Evolutionary conservation across 2,888 invertebrate species (phyloP).

Genomic region (Ophion ellenae): DNA sequence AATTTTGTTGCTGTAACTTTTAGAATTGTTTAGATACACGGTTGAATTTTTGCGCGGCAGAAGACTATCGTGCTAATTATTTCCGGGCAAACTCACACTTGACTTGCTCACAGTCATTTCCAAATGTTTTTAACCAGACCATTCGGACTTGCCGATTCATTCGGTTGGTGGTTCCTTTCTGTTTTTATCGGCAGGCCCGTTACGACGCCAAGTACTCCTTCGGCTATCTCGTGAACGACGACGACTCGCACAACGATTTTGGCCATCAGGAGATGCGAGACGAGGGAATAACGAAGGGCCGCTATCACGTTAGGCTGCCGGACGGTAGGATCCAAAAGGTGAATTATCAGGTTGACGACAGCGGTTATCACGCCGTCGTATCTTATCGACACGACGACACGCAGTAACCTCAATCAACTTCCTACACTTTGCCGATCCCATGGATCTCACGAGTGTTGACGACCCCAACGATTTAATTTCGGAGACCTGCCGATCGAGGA

Average conservation of each 20-base stretch:
- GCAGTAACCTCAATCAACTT: background rate
- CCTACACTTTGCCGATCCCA: background rate
- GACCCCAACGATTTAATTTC: background rate
- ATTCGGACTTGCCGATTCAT: background rate
- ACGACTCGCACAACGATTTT: slow-evolving; percentile 89
- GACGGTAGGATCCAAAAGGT: slow-evolving; percentile 92
- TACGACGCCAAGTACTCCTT: slow-evolving; percentile 85
- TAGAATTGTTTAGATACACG: no score
- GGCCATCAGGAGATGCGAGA: slow-evolving; percentile 90
- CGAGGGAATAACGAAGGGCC: slow-evolving; percentile 89
- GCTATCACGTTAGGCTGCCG: slow-evolving; percentile 91
- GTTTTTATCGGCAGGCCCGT: slow-evolving; percentile 81
- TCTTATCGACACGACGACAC: slow-evolving; percentile 84
- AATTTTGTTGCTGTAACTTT: no score
- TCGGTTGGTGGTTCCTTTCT: background rate
- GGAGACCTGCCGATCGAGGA: background rate
- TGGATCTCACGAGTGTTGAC: background rate
- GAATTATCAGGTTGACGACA: slow-evolving; percentile 90
- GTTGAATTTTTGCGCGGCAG: no score
- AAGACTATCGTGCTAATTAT: no score
- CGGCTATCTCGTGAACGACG: slow-evolving; percentile 90
- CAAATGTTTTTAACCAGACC: background rate
- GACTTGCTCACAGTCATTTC: background rate
- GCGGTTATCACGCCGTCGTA: slow-evolving; percentile 91
- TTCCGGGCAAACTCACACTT: background rate